Conservation (phyloP, 2,797 vertebrate species). For the Silurus lanzhouensis region DNA sequence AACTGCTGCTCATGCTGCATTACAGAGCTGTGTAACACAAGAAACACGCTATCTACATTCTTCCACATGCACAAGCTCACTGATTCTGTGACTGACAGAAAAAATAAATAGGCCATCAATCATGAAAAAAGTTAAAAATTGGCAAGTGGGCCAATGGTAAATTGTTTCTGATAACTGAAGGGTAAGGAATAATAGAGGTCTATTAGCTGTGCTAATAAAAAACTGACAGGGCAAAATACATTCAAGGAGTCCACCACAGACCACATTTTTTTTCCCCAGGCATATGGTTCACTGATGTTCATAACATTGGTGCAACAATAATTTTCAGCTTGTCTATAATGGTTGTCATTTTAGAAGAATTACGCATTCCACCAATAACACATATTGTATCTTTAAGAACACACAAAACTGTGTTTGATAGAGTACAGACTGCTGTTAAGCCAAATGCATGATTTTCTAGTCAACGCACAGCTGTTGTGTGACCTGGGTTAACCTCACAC, state of each 20-base stretch:
- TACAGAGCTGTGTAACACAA: too few species aligned
- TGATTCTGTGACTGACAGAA: too few species aligned
- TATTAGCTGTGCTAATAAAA: background rate
- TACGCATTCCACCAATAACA: background rate
- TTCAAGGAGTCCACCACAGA: background rate
- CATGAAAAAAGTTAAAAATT: background rate
- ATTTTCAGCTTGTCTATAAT: background rate
- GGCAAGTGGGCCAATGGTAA: background rate
- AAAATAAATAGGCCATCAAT: too few species aligned
- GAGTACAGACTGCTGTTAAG: background rate
- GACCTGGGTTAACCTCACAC: conserved; percentile 17
- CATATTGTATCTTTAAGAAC: background rate
- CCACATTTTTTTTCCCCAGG: background rate
- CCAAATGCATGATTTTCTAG: conserved; percentile 13
- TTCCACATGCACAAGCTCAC: too few species aligned
- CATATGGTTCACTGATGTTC: background rate
- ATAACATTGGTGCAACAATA: background rate
- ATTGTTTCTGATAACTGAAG: background rate
- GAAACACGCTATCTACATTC: too few species aligned
- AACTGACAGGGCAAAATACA: background rate
- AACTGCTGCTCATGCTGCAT: too few species aligned
- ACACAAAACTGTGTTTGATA: background rate
- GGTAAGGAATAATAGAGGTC: background rate
- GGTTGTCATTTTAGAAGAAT: background rate
- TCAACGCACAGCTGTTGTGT: conserved; percentile 20